Evolutionary conservation across 2,888 invertebrate species (phyloP).

Genomic region (Cheilosia vulpina): DNA sequence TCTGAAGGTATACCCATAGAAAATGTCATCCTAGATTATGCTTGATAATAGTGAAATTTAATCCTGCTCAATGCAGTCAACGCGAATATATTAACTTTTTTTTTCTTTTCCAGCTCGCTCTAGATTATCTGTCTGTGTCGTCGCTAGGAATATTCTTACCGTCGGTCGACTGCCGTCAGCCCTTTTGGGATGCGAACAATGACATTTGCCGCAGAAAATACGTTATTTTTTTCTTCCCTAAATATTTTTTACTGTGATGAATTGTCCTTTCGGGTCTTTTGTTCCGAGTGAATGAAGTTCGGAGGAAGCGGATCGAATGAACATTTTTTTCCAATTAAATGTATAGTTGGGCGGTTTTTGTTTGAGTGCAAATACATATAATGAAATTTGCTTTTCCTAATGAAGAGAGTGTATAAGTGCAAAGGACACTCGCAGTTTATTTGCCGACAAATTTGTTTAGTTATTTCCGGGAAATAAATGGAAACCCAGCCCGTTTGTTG

Average conservation of each 20-base stretch:
- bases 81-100: constrained; percentile 54
- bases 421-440: no score
- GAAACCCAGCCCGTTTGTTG: no score
- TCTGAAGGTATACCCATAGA: constrained; percentile 42
- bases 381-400: constrained; percentile 1
- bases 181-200: constrained; percentile 50
- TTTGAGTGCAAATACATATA: neutral
- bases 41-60: constrained; percentile 62
- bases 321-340: constrained; percentile 19
- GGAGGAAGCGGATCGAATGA: constrained; percentile 18
- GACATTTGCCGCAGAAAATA: constrained; percentile 22
- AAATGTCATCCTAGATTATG: constrained; percentile 53
- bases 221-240: neutral
- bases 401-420: neutral
- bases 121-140: constrained; percentile 45
- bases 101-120: constrained; percentile 17
- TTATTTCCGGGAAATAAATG: no score
- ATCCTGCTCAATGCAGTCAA: constrained; percentile 64
- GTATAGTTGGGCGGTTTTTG: neutral
- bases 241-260: constrained; percentile 31
- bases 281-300: constrained; percentile 59
- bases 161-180: constrained; percentile 26
- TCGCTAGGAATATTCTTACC: constrained; percentile 39
- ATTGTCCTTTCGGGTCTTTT: constrained; percentile 53
- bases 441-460: no score